Base-by-base conservation (phyloP, 2,888 invertebrate genomes). In the Pyrrhosoma nymphula region DNA sequence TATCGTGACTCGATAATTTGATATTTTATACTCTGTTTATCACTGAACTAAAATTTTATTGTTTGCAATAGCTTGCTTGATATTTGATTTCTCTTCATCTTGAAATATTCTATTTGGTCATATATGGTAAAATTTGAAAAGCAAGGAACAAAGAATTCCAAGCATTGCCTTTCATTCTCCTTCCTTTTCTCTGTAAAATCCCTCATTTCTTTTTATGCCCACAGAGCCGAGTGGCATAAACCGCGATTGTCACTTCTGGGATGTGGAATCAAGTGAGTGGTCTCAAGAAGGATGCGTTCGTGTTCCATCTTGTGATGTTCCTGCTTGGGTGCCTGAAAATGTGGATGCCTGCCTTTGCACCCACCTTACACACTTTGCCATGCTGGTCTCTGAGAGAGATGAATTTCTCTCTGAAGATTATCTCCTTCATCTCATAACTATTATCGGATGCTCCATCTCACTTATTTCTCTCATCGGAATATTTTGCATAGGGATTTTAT, bases 321-420 rank as follows among this genome's bases (percentile, higher is more conserved):
- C 47, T 4, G 47, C 47, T 23, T 30, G 63, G 55, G 75, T 47
- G 20, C 26, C 39, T 8, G 30, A 26, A 6, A 95, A 56, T 20
- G 20, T 90, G 30, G 95, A 95, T 75, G 91, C 95, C 47, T 96
- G 96, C 90, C 56, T 95, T 14, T 95, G 95, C 95, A 95, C 95
- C 3, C 96, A 96, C 56, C 95, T 96, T 30, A 96, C 96, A 4
- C 96, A 96, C 82, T 96, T 96, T 75, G 96, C 95, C 35, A 95
- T 95, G 89, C 95, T 96, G 56, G 35, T 95, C 55, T 82, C 88
- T n/a, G 69, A 63, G 16, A 30, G 0, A 14, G 39, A 47, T 8
- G 55, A 95, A 55, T 75, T 47, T 47, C 35, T 95, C 6, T 60
- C 89, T 55, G 75, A 95, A 18, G 60, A 55, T 91, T 69, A 95